Evolutionary conservation across 2,888 invertebrate genomes (phyloP), one percentile per base, ranked within the genome.

Genomic region (Physocephala rufipes): DNA sequence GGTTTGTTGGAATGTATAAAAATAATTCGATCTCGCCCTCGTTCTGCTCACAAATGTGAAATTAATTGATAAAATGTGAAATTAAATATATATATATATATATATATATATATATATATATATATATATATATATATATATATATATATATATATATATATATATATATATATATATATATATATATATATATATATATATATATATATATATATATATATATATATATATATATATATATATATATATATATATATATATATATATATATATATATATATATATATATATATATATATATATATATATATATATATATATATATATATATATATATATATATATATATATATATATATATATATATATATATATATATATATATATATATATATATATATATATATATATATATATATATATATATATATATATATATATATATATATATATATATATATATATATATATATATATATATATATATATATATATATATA

Each of bases 41-140:
- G n/a, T n/a, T n/a, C n/a, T n/a, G n/a, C n/a, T n/a, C n/a, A n/a
- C n/a, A n/a, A n/a, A n/a, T n/a, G n/a, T n/a, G n/a, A n/a, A n/a
- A n/a, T n/a, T n/a, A n/a, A n/a, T n/a, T n/a, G n/a, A n/a, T n/a
- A n/a, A n/a, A n/a, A n/a, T n/a, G n/a, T 45, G 15, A 45, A 45
- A 45, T 12, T 45, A 12, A 12, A 45, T 45, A 45, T 9, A 45
- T 45, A 45, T 12, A 12, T 12, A 45, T 45, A 12, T 12, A 15
- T 9, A 12, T 45, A 12, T 45, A 12, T 45, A 15, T 15, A 12
- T 45, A 12, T 45, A 45, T 45, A 45, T 45, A 45, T 45, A 45
- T 45, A 45, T 45, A 45, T 45, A 45, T 45, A 45, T 45, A 45
- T 45, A 45, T 45, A 45, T 45, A 45, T 45, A 45, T 45, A 45